Conservation (phyloP, 2,888 invertebrate species). For the Calephelis perditalis region DNA sequence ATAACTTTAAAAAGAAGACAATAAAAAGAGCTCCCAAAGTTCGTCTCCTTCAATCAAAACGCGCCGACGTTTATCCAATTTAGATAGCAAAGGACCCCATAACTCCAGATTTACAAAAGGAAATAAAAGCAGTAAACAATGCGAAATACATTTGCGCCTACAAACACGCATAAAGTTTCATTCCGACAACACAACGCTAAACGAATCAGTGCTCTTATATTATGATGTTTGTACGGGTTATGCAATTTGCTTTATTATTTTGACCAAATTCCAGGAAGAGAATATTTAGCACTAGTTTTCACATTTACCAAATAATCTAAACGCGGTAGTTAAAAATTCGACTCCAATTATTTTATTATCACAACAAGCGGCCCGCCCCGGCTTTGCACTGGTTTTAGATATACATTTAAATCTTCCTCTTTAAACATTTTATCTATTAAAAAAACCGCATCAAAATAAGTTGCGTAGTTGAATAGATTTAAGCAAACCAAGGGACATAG, state of each 20-base stretch:
- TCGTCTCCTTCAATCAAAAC: constrained; percentile 14
- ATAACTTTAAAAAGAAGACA: neutral
- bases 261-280: too few species aligned
- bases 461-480: too few species aligned
- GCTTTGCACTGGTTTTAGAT: too few species aligned
- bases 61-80: constrained; percentile 27
- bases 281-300: too few species aligned
- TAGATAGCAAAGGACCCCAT: constrained; percentile 27
- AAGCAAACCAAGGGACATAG: too few species aligned
- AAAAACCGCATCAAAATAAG: too few species aligned
- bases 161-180: constrained; percentile 41
- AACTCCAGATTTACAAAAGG: constrained; percentile 34
- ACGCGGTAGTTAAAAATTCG: too few species aligned
- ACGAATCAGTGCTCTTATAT: constrained; percentile 41
- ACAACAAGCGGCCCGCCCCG: too few species aligned
- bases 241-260: neutral
- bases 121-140: constrained; percentile 39
- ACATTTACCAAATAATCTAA: too few species aligned
- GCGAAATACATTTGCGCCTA: constrained; percentile 43
- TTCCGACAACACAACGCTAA: constrained; percentile 41
- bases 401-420: too few species aligned
- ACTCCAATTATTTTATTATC: too few species aligned
- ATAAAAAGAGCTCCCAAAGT: neutral
- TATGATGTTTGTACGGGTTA: constrained; percentile 16
- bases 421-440: too few species aligned